phyloP scores from a whole-genome alignment of 2,888 invertebrate genomes.

The Kuschelorhynchus macadamiae region DNA sequence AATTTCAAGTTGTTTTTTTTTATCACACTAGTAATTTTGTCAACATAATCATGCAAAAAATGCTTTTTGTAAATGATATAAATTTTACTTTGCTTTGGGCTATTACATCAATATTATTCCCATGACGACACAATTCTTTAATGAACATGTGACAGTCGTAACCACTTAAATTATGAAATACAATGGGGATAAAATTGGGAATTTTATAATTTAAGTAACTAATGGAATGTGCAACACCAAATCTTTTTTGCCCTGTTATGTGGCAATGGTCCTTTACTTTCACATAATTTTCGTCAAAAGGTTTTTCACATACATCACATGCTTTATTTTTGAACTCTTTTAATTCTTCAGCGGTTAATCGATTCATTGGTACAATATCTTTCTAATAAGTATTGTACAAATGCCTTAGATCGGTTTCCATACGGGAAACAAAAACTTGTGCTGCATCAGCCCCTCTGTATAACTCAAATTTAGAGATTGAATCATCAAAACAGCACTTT shows the following conservation, averaged over 20 bases:
- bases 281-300: not conserved
- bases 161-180: constrained; percentile 18
- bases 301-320: not conserved
- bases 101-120: constrained; percentile 16
- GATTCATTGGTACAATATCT: not conserved
- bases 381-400: constrained; percentile 9
- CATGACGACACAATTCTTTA: constrained; percentile 6
- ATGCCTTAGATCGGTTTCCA: constrained; percentile 7
- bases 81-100: constrained; percentile 4
- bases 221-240: constrained; percentile 9
- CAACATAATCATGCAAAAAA: constrained; percentile 6
- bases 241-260: constrained; percentile 2
- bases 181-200: constrained; percentile 18
- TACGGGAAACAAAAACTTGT: constrained; percentile 7
- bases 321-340: constrained; percentile 12
- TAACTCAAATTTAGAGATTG: not conserved
- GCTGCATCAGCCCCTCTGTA: constrained; percentile 5
- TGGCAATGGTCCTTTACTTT: not conserved
- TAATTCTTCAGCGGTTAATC: not conserved
- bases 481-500: constrained; percentile 22
- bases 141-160: constrained; percentile 28
- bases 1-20: not conserved
- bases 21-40: not conserved
- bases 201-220: constrained; percentile 1
- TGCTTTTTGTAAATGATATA: not conserved